Conservation (phyloP, 2,888 invertebrate genomes). For the Macaria liturata region DNA sequence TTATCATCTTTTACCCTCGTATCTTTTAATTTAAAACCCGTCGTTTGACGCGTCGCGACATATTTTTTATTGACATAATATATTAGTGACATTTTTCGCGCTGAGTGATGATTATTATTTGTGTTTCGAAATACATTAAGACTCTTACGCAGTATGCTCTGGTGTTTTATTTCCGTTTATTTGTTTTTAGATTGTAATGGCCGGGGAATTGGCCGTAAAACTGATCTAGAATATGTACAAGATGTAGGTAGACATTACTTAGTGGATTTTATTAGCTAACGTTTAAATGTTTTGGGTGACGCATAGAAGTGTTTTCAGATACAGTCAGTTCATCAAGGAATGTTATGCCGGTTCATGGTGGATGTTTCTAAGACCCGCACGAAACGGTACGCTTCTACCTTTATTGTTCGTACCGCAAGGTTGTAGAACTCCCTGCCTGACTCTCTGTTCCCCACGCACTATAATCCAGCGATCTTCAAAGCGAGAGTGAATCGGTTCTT, state of each 20-base stretch:
- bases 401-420: no score
- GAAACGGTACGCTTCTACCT: no score
- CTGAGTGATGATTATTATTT: slow-evolving; percentile 43
- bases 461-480: no score
- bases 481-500: no score
- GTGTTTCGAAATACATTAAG: slow-evolving; percentile 36
- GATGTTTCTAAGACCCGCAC: no score
- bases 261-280: no score
- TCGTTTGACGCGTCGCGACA: slow-evolving; percentile 26
- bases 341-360: no score
- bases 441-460: no score
- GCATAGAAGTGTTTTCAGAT: no score
- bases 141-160: slow-evolving; percentile 23
- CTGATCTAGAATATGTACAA: slow-evolving; percentile 15
- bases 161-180: slow-evolving; percentile 25
- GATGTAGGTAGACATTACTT: background rate
- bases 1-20: slow-evolving; percentile 20
- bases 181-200: slow-evolving; percentile 24
- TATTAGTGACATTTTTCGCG: slow-evolving; percentile 31
- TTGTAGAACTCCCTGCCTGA: no score
- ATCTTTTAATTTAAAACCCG: slow-evolving; percentile 24
- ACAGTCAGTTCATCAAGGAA: no score
- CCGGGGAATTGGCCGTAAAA: slow-evolving; percentile 19
- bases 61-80: slow-evolving; percentile 38
- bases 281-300: no score